These are phyloP conservation scores for Silurus aristotelis DNA, from an alignment of 2,797 vertebrate species.

Conservation along the genomic window DNA sequence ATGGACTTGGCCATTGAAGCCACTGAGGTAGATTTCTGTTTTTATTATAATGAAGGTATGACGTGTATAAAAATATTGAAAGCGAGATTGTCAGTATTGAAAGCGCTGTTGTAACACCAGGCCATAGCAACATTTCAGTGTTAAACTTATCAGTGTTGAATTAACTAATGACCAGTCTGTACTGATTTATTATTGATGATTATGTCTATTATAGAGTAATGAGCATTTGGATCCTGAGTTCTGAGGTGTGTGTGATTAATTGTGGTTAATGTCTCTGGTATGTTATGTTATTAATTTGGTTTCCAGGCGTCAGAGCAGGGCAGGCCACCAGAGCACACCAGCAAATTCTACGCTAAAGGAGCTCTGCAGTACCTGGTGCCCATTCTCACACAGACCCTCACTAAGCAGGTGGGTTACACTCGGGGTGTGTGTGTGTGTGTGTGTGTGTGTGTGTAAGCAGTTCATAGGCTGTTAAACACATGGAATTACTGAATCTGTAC, in stretches of 20 bases:
- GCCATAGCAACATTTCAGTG: background rate
- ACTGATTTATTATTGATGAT: background rate
- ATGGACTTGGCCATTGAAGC: conserved; percentile 98
- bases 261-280: background rate
- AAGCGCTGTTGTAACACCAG: too few relatives aligned
- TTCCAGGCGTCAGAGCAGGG: conserved; percentile 93
- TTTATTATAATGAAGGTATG: background rate
- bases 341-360: conserved; percentile 98
- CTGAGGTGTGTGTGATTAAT: too few relatives aligned
- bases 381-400: conserved; percentile 94
- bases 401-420: conserved; percentile 85
- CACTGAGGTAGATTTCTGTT: conserved; percentile 80
- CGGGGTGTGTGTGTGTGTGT: background rate
- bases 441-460: background rate
- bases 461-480: background rate
- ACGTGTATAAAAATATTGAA: background rate
- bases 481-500: background rate
- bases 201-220: background rate
- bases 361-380: conserved; percentile 97
- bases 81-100: background rate
- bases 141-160: background rate
- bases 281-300: background rate
- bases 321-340: conserved; percentile 95
- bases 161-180: background rate
- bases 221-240: too few relatives aligned